Conservation (phyloP, 53 echinoderm and acorn worm species). For the Actinopyga echinites region DNA sequence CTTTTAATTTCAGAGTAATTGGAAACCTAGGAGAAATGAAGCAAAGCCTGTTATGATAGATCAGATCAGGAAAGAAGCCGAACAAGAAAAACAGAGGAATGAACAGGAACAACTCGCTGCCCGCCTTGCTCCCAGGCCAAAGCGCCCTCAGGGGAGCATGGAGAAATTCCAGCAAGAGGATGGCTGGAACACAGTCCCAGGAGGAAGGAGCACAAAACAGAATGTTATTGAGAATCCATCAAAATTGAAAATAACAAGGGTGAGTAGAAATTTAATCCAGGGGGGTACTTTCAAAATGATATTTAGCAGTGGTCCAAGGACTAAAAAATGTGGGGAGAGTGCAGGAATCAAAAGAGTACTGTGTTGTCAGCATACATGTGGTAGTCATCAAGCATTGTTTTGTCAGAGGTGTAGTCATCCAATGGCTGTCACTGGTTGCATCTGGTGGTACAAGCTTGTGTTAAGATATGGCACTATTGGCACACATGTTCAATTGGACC, state of each 20-base stretch:
- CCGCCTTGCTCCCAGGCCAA: not conserved
- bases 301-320: no score
- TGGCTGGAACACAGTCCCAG: slow-evolving; percentile 82
- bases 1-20: slow-evolving; percentile 58
- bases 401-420: no score
- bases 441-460: no score
- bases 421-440: no score
- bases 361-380: no score
- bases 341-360: no score
- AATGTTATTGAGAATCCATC: slow-evolving; percentile 52
- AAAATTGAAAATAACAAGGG: slow-evolving; percentile 73
- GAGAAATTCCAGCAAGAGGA: slow-evolving; percentile 61
- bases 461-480: no score
- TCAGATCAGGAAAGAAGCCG: slow-evolving; percentile 81
- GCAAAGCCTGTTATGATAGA: slow-evolving; percentile 83
- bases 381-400: no score
- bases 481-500: no score
- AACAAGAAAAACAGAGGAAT: slow-evolving; percentile 70
- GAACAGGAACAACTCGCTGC: slow-evolving; percentile 43
- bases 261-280: slow-evolving; percentile 10
- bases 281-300: no score
- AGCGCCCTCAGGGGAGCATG: slow-evolving; percentile 11
- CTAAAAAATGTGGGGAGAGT: no score
- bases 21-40: slow-evolving; percentile 79
- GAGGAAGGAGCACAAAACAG: slow-evolving; percentile 5